Percentiles rank a stretch among this genome's conserved stretches.
Evolutionary conservation across 2,888 invertebrate species (phyloP).

Genomic region (Tillus elongatus): DNA sequence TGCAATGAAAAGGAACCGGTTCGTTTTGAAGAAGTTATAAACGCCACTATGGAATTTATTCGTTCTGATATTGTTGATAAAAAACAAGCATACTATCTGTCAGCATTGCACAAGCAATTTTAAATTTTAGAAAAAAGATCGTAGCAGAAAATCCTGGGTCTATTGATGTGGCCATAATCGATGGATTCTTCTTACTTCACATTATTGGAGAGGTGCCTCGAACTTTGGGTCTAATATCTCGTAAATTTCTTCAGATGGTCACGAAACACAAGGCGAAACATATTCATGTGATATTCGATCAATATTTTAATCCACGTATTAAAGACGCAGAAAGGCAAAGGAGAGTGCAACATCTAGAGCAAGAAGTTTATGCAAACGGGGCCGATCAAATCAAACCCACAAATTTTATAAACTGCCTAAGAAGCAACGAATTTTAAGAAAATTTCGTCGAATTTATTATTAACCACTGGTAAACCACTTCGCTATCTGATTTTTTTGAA

Average conservation of each 20-base stretch:
- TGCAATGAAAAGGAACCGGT: too few species aligned
- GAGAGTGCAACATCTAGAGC: conserved; percentile 10
- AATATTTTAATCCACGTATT: conserved; percentile 10
- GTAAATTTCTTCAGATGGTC: conserved; percentile 9
- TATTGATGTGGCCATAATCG: conserved; percentile 4
- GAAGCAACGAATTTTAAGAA: conserved; percentile 6
- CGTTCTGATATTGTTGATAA: conserved; percentile 3
- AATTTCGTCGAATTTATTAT: too few species aligned
- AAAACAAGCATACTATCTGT: conserved; percentile 4
- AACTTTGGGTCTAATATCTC: conserved; percentile 4
- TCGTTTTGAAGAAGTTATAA: too few species aligned
- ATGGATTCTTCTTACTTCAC: conserved; percentile 4
- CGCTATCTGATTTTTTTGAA: too few species aligned
- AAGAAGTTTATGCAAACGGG: conserved; percentile 14
- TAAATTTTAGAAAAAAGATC: conserved; percentile 3
- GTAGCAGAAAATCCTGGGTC: conserved; percentile 2
- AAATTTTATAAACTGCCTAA: too few species aligned
- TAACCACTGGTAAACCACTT: too few species aligned
- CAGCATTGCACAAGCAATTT: conserved; percentile 4
- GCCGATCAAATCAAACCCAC: conserved; percentile 17
- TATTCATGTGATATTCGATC: conserved; percentile 19
- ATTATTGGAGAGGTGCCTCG: conserved; percentile 2
- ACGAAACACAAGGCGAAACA: too few species aligned
- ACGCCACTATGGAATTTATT: too few species aligned
- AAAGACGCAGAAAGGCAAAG: conserved; percentile 14